Base-by-base conservation (phyloP, 2,888 invertebrate genomes). In the Folsomia manolachei region DNA sequence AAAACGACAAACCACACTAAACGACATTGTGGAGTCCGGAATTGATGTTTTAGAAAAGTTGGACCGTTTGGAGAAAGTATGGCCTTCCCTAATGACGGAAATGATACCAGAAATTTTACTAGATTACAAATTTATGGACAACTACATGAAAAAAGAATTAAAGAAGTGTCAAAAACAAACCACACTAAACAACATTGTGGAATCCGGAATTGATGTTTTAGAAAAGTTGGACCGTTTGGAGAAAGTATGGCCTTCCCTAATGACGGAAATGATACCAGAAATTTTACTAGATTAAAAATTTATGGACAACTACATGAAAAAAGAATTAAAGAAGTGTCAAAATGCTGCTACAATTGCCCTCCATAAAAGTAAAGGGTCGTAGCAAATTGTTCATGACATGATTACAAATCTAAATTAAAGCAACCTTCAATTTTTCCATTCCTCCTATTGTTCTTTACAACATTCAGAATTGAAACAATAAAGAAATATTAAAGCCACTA, bases 91-190 rank as follows among this genome's bases (percentile, higher is more conserved):
- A 81, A 86, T 94, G 79, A 86, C 89, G 63, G 91, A 92, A 82
- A 89, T 93, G 84, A 89, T 94, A 76, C 89, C 90, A 81, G 90
- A 91, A 79, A 90, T 92, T 18, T 85, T 94, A 73, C 86, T 88
- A 73, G 94, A 94, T 83, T 94, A 91, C 82, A 88, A 90, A n/a
- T 88, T 93, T 80, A 87, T 93, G 86, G 90, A 93, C 82, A 85
- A 87, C 71, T 94, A 94, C 83, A 90, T 93, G 84, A 91, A 92
- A 83, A 87, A 83, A 67, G 85, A 85, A 75, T 83, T 83, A 68
- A 82, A 83, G 62, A 80, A 81, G 18, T 64, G 79, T 24, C 79
- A 39, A 14, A 39, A 39, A 14, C 39, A 4, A 14, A 39, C 39
- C 39, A 39, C 39, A 14, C 65, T 77, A 0, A 19, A 25, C 1